Evolutionary conservation across 2,113 vertebrate genomes (phyloP), one percentile per base, ranked within the genome.

Genomic region (Nycticryphes semicollaris): DNA sequence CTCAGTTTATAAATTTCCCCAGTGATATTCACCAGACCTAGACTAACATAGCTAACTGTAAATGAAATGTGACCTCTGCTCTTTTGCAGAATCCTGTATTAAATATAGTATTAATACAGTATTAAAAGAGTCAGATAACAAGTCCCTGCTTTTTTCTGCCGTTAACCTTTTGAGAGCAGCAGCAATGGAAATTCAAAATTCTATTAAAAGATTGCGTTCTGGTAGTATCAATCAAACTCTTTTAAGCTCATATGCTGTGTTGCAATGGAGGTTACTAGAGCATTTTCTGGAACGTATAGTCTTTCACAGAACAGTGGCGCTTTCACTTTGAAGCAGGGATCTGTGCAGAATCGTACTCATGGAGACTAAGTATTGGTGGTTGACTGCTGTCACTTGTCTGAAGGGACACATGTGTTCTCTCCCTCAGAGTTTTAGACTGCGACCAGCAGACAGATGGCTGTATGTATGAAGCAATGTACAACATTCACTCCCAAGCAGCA

Each of bases 381-480:
- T 45, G 78, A 31, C 37, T 51, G 2, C 43, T 64, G 82, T n/a
- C 74, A 25, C 39, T 18, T 84, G 94, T 86, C 79, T 84, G 37
- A 97, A 88, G 53, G 69, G 82, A 23, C 59, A 64, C 51, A 3
- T 50, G 10, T 90, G 24, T n/a, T 78, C 50, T 97, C 73, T 94
- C 68, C 67, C 76, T 76, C 95, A 98, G 98, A 69, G 84, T 8
- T 5, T 16, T 97, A 74, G 96, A 98, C 48, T 97, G 96, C 60
- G 98, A 99, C 19, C 95, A 98, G 77, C 98, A 99, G 86, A 41
- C 81, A 0, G 98, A 99, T 23, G 98, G 97, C 75, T 98, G 97
- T 64, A 99, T 97, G 41, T 99, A 99, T 60, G 99, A 99, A 97
- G 98, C 99, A 33, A 99, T 99, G 99, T 99, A 98, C 97, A 98